Conservation (phyloP, 2,797 vertebrate species). For the Poecilia wingei region DNA sequence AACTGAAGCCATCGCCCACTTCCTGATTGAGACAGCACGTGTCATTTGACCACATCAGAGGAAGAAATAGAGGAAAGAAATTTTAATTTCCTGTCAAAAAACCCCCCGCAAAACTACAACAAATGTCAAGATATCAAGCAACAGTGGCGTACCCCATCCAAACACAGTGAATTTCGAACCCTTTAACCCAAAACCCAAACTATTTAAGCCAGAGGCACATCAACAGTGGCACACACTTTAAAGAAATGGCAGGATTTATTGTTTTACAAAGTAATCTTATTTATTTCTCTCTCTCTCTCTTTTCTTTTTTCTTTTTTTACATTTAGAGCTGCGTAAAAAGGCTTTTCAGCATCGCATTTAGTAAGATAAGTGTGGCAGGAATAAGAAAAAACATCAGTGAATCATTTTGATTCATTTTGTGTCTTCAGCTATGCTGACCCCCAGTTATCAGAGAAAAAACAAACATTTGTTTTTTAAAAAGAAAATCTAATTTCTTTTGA, state of each 20-base stretch:
- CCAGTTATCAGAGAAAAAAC: neutral
- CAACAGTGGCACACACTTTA: neutral
- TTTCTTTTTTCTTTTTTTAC: neutral
- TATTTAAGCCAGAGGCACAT: neutral
- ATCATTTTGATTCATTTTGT: neutral
- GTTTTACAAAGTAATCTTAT: neutral
- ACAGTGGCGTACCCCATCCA: neutral
- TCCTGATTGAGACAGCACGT: neutral
- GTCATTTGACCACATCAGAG: neutral
- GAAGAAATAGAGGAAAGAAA: neutral
- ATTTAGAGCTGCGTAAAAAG: neutral
- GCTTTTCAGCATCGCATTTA: neutral
- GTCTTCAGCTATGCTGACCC: neutral
- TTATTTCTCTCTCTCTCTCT: too few species aligned
- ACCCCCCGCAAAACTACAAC: neutral
- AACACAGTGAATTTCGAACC: neutral
- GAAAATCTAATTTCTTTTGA: slow-evolving; percentile 65
- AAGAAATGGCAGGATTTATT: neutral
- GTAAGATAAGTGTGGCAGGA: neutral
- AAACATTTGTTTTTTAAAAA: neutral
- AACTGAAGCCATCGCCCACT: neutral
- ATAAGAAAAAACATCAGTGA: neutral
- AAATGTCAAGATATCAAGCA: neutral
- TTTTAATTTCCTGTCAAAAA: neutral
- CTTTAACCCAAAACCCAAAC: neutral